Evolutionary conservation across 2,888 invertebrate genomes (phyloP), one percentile per base, ranked within the genome.

Genomic region (Andrena trimmerana): DNA sequence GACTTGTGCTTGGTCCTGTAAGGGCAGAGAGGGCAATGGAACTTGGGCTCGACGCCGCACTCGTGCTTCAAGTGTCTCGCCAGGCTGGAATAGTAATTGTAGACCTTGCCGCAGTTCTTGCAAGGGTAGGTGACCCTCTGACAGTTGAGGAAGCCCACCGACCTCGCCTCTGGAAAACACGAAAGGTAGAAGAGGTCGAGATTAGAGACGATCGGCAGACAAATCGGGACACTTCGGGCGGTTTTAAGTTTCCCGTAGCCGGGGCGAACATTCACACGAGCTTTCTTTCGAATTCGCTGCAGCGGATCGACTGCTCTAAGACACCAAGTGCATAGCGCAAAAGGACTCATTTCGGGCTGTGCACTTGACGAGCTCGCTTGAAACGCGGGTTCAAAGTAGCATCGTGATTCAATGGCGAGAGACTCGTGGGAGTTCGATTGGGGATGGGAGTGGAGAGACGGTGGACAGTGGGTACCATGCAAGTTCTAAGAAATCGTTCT

Each of bases 31-130:
- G 94, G 93, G 87, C 95, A 95, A 54, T 92, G 92, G 87, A 94
- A 95, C 79, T 93, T 94, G 10, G 95, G 95, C 75, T 94, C 95
- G 78, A 95, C 94, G 20, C 95, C 95, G 86, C 95, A 95, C 84
- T 95, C 95, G 90, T 95, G 94, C 85, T 94, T 94, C 84, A 94
- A 84, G 78, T 94, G 94, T 66, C 94, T 92, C 50, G 93, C 93
- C 90, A 94, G 84, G 79, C 94, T 94, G 78, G 94, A 93, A 77
- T 93, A 92, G 88, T 94, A 94, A 89, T 92, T 93, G 92, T 94
- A 94, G 80, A 93, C 93, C 86, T 95, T 95, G 81, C 95, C 95
- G 85, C 95, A 95, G 85, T 95, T 94, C 81, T 89, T 90, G 91
- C 93, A 93, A 48, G 93, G 90, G 50, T 92, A 93, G 29, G 92